A percentile compares a stretch with the other conserved stretches of the same genome.
phyloP scores from a whole-genome alignment of 2,888 invertebrate genomes.

The Drosophila conformis region DNA sequence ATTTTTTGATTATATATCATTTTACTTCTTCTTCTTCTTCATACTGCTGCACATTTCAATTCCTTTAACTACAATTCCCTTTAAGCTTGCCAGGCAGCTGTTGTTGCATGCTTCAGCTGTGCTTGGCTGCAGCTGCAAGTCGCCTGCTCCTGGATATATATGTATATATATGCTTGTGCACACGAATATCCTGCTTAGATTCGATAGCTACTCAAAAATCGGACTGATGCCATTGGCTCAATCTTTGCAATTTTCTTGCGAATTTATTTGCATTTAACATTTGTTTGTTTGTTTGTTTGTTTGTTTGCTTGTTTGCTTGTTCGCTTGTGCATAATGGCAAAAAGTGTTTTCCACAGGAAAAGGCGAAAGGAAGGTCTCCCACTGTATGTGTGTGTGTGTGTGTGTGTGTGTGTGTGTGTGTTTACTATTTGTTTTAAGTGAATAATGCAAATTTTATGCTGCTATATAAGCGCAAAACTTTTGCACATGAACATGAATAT shows the following conservation, averaged over 20 bases:
- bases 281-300: slow-evolving; percentile 75
- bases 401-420: slow-evolving; percentile 16
- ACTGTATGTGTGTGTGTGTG: neutral
- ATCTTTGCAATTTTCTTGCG: slow-evolving; percentile 67
- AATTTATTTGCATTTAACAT: slow-evolving; percentile 80
- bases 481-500: slow-evolving; percentile 78
- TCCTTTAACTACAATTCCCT: neutral
- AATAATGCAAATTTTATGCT: slow-evolving; percentile 80
- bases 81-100: slow-evolving; percentile 11
- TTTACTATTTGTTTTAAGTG: slow-evolving; percentile 77
- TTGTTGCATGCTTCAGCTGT: slow-evolving; percentile 4
- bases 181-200: slow-evolving; percentile 32
- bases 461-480: slow-evolving; percentile 76
- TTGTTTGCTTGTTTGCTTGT: slow-evolving; percentile 69
- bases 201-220: slow-evolving; percentile 58
- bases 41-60: accelerated
- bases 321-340: slow-evolving; percentile 57
- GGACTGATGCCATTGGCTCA: slow-evolving; percentile 46
- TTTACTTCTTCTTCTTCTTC: neutral
- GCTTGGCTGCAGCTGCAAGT: neutral
- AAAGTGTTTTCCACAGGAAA: slow-evolving; percentile 66
- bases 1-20: neutral
- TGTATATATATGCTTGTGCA: neutral
- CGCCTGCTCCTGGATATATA: slow-evolving; percentile 2
- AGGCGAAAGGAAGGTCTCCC: slow-evolving; percentile 52